Evolutionary conservation across 2,113 vertebrate species (phyloP).

Genomic region (Gorilla gorilla): DNA sequence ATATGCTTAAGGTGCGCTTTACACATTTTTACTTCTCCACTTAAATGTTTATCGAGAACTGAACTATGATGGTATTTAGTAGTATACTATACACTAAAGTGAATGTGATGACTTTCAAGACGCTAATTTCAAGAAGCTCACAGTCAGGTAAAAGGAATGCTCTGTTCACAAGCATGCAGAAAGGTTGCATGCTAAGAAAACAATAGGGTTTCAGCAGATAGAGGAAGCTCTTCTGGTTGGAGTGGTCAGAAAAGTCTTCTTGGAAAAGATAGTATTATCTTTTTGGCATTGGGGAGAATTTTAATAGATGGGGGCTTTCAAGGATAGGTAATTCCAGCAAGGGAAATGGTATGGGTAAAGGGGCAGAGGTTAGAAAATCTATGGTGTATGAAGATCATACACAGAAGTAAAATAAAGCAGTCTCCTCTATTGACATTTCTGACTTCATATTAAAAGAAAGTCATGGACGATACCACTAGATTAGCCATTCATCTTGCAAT

Average conservation of each 20-base stretch:
- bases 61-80: neutral
- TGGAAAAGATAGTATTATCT: neutral
- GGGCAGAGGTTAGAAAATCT: neutral
- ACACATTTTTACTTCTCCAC: neutral
- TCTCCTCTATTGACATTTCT: no score
- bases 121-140: neutral
- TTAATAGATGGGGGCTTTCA: neutral
- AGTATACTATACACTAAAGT: neutral
- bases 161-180: neutral
- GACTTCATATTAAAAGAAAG: neutral
- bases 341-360: neutral
- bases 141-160: neutral
- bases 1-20: fast-evolving
- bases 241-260: neutral
- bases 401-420: neutral
- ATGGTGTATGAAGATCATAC: neutral
- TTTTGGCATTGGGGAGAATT: neutral
- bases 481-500: neutral
- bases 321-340: neutral
- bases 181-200: neutral
- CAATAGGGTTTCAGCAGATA: neutral
- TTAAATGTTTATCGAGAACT: neutral
- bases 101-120: neutral
- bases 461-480: neutral
- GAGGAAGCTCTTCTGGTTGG: neutral